These are phyloP conservation scores for Corythornis madagascariensis DNA, from an alignment of 2,113 vertebrate genomes.

Conservation along the genomic window DNA sequence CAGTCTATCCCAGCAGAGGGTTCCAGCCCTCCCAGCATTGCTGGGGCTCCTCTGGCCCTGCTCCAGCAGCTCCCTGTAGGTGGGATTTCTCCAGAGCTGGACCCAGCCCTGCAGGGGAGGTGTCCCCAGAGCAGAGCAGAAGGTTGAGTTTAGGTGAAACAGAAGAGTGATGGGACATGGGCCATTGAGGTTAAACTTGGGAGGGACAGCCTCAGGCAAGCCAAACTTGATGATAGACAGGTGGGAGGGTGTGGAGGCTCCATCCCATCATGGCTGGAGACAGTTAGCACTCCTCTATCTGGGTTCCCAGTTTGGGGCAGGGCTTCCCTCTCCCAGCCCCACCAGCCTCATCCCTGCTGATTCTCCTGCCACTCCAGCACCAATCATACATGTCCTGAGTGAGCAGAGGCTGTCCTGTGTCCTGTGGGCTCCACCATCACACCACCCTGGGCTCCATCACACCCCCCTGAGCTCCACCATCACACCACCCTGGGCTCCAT, in stretches of 20 bases:
- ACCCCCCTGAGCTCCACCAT: background rate
- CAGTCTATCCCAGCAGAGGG: too few relatives aligned
- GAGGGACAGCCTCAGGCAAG: background rate
- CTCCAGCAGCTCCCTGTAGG: too few relatives aligned
- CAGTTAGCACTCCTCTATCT: accelerated
- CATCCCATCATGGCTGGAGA: background rate
- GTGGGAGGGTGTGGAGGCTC: background rate
- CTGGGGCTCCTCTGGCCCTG: too few relatives aligned
- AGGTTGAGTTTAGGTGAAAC: background rate
- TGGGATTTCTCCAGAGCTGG: too few relatives aligned
- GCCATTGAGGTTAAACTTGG: background rate
- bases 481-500: too few relatives aligned
- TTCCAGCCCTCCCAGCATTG: too few relatives aligned
- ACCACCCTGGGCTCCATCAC: background rate
- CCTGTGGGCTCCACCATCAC: background rate
- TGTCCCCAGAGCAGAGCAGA: too few relatives aligned
- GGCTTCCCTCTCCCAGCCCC: background rate
- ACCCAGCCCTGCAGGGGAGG: too few relatives aligned
- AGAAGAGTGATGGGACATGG: background rate
- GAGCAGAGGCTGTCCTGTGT: accelerated
- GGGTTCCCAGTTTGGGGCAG: background rate
- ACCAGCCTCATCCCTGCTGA: background rate
- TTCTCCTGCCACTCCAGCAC: accelerated
- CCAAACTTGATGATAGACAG: background rate
- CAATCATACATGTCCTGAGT: accelerated